Conservation (phyloP, 1,140 invertebrate species). For the Aphelenchoides besseyi region DNA sequence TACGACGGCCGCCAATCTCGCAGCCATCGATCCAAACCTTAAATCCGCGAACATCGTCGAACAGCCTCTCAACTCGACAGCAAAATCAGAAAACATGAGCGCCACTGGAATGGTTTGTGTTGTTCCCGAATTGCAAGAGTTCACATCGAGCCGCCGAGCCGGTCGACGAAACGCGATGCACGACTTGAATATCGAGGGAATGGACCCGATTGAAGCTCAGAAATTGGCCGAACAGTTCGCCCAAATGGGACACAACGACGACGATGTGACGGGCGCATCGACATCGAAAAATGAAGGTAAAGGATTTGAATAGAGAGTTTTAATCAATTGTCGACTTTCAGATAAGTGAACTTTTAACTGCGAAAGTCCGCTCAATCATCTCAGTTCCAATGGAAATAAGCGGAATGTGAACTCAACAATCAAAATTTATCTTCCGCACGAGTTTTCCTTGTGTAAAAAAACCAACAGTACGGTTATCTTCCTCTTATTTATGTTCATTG, state of each 20-base stretch:
- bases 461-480: background rate
- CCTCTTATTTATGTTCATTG: background rate
- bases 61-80: background rate
- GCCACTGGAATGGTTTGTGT: background rate
- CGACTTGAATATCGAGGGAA: constrained; percentile 4
- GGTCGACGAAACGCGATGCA: constrained; percentile 4
- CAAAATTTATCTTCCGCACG: background rate
- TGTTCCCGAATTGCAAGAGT: background rate
- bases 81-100: background rate
- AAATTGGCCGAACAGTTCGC: constrained; percentile 9
- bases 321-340: background rate
- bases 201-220: background rate
- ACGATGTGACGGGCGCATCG: background rate
- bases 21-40: background rate
- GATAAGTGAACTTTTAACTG: background rate
- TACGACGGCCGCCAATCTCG: background rate
- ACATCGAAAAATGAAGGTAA: constrained; percentile 10
- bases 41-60: background rate
- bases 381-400: too few relatives aligned
- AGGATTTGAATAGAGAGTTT: background rate
- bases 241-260: constrained; percentile 4
- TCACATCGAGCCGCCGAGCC: background rate
- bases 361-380: too few relatives aligned
- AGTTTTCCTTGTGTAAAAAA: background rate
- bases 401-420: too few relatives aligned